phyloP scores from a whole-genome alignment of 2,888 invertebrate species.

The Zaprionus lineosus region DNA sequence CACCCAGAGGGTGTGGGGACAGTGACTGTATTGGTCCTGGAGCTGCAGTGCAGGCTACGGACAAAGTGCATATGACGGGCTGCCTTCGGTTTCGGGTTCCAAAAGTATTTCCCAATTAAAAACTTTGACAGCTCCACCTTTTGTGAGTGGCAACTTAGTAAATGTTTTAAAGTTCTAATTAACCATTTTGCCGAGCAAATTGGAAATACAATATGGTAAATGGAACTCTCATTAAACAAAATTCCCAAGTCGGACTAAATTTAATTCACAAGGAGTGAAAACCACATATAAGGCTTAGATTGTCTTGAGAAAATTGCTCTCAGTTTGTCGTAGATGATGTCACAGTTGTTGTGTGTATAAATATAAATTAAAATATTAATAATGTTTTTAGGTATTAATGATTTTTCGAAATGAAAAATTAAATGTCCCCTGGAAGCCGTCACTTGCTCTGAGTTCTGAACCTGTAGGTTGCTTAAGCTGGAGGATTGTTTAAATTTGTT shows the following conservation, averaged over 20 bases:
- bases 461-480: no score
- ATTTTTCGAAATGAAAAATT: no score
- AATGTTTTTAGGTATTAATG: no score
- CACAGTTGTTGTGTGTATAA: no score
- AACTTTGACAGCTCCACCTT: constrained; percentile 45
- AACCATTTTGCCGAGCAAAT: constrained; percentile 27
- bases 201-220: neutral
- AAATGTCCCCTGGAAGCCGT: no score
- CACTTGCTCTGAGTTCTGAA: no score
- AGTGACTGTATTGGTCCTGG: neutral
- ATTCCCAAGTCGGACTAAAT: neutral
- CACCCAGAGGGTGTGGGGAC: neutral
- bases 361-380: no score
- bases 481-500: no score
- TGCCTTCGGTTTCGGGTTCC: neutral
- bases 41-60: neutral
- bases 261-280: no score
- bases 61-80: constrained; percentile 35
- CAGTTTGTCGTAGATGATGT: no score
- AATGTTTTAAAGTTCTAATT: constrained; percentile 37
- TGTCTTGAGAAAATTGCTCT: no score
- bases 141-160: constrained; percentile 21
- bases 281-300: no score
- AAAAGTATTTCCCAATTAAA: constrained; percentile 51
- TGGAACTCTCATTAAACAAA: neutral